These are phyloP conservation scores for Ypsolopha sequella DNA, from an alignment of 2,888 invertebrate genomes.

Conservation along the genomic window DNA sequence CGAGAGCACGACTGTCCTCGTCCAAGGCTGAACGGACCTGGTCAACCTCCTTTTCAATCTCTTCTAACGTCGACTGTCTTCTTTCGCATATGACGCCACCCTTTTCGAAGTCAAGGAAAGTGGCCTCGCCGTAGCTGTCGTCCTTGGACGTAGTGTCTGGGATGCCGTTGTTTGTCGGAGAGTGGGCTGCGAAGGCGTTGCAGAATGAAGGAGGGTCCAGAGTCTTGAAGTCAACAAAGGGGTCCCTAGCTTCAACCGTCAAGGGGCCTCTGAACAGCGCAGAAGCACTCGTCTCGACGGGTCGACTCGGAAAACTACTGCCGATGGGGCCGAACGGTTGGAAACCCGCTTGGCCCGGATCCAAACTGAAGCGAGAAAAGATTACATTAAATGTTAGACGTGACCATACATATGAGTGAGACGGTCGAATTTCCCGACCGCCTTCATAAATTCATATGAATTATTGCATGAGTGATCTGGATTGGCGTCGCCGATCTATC, in stretches of 20 bases:
- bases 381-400: constrained; percentile 57
- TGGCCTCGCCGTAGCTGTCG: constrained; percentile 59
- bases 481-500: constrained; percentile 54
- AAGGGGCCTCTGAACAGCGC: constrained; percentile 8
- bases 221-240: constrained; percentile 35
- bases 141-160: constrained; percentile 39
- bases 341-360: constrained; percentile 69
- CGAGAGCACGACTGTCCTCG: constrained; percentile 60
- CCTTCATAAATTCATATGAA: constrained; percentile 59
- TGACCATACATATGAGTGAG: constrained; percentile 56
- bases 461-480: constrained; percentile 60
- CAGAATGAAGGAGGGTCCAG: constrained; percentile 43
- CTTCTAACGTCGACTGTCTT: constrained; percentile 56
- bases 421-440: constrained; percentile 47
- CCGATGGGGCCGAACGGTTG: constrained; percentile 61
- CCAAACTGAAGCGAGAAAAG: constrained; percentile 72
- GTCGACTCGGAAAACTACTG: constrained; percentile 66
- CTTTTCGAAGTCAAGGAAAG: constrained; percentile 58
- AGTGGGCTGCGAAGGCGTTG: constrained; percentile 31
- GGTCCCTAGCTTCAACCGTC: constrained; percentile 34
- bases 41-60: constrained; percentile 62
- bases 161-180: constrained; percentile 30
- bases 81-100: constrained; percentile 33
- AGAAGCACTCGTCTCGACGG: constrained; percentile 62
- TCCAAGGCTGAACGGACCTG: constrained; percentile 62